Conservation (phyloP, 2,888 invertebrate species). For the Heteropelma amictum region DNA sequence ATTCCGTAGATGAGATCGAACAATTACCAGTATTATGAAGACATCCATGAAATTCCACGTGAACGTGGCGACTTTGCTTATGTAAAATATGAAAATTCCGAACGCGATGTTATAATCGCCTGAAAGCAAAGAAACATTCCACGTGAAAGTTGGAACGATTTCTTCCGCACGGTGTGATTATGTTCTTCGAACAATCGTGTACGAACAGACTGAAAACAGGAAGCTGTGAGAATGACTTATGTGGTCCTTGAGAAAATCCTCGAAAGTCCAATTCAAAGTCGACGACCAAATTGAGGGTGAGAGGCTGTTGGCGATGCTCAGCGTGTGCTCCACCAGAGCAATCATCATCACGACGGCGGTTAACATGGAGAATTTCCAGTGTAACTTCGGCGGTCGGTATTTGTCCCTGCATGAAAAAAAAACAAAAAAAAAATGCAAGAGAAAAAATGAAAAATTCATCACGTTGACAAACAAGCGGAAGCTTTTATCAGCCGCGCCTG, state of each 20-base stretch:
- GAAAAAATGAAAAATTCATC: not conserved
- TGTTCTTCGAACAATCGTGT: not conserved
- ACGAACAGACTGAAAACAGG: conserved; percentile 68
- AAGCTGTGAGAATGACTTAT: conserved; percentile 70
- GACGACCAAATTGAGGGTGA: conserved; percentile 56
- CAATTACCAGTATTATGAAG: conserved; percentile 84
- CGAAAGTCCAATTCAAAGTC: conserved; percentile 60
- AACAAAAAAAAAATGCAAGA: not conserved
- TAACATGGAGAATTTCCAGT: conserved; percentile 69
- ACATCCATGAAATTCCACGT: conserved; percentile 87
- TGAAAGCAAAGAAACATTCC: conserved; percentile 41
- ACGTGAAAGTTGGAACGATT: not conserved
- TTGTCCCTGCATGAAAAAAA: conserved; percentile 60
- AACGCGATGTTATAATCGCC: conserved; percentile 68
- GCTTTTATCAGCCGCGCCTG: not conserved
- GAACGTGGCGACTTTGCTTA: conserved; percentile 83
- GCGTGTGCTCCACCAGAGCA: conserved; percentile 71
- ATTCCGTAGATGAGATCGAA: too few relatives aligned
- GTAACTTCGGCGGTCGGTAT: conserved; percentile 62
- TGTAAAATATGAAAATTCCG: conserved; percentile 74
- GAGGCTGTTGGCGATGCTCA: conserved; percentile 69
- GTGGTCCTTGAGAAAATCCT: conserved; percentile 67
- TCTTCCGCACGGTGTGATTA: not conserved
- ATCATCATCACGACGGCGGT: conserved; percentile 63
- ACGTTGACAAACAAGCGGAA: not conserved